Evolutionary conservation across 2,888 invertebrate species (phyloP).

Genomic region (Plusia festucae): DNA sequence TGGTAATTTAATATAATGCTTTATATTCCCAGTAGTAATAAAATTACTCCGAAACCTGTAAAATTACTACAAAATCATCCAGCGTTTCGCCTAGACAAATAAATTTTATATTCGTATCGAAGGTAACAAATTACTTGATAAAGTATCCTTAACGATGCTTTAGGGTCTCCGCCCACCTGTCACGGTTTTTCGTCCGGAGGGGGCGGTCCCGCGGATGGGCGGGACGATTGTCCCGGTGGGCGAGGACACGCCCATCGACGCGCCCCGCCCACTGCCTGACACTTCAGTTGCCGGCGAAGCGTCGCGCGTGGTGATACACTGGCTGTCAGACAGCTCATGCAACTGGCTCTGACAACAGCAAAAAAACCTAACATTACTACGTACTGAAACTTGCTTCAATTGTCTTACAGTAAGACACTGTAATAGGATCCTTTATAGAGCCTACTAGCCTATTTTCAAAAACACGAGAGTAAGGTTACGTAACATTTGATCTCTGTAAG

Average conservation of each 20-base stretch:
- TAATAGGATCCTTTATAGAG: not conserved
- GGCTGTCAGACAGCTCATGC: conserved; percentile 40
- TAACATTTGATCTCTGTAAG: no score
- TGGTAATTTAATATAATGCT: no score
- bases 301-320: conserved; percentile 77
- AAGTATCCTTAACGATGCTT: conserved; percentile 88
- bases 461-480: no score
- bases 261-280: conserved; percentile 81
- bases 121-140: conserved; percentile 88
- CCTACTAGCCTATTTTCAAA: not conserved
- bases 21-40: not conserved
- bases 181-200: conserved; percentile 76
- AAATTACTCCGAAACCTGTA: conserved; percentile 12
- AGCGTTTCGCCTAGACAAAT: conserved; percentile 67
- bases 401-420: not conserved
- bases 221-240: conserved; percentile 61
- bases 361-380: no score
- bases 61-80: conserved; percentile 41
- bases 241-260: conserved; percentile 73
- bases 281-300: conserved; percentile 82
- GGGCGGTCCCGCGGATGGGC: conserved; percentile 76
- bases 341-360: not conserved
- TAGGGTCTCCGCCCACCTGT: conserved; percentile 83
- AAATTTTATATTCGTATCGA: conserved; percentile 83
- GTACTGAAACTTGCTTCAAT: no score